Evolutionary conservation across 2,888 invertebrate genomes (phyloP).

Genomic region (Tenthredo scrophulariae): DNA sequence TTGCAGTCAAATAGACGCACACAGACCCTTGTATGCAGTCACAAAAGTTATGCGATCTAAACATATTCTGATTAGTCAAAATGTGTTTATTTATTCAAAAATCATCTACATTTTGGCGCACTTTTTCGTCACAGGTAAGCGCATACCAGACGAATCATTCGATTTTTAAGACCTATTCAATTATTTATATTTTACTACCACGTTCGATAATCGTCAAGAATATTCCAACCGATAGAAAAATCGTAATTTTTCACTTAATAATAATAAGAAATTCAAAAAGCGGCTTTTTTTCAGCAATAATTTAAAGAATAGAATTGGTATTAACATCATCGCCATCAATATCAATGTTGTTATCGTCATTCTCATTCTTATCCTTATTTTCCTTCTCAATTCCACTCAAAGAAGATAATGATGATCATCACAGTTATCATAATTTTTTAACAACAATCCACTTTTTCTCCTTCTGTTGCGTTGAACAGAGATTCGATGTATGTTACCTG

Average conservation of each 20-base stretch:
- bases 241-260: background rate
- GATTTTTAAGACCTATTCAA: background rate
- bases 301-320: background rate
- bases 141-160: background rate
- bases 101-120: conserved; percentile 34
- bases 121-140: conserved; percentile 36
- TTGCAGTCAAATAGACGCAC: background rate
- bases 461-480: conserved; percentile 50
- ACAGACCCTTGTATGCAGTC: background rate
- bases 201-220: background rate
- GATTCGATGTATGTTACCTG: conserved; percentile 70
- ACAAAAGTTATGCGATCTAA: conserved; percentile 40
- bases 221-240: background rate
- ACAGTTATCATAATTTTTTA: background rate
- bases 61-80: background rate
- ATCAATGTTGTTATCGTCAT: background rate
- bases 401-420: background rate
- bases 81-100: conserved; percentile 29
- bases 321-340: background rate
- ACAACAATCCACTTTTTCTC: background rate
- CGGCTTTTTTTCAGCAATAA: background rate
- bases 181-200: background rate
- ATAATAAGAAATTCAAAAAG: background rate
- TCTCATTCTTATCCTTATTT: background rate
- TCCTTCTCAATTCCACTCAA: background rate